Base-by-base conservation (phyloP, 2,797 vertebrate species). In the Basileuterus tristriatus region DNA sequence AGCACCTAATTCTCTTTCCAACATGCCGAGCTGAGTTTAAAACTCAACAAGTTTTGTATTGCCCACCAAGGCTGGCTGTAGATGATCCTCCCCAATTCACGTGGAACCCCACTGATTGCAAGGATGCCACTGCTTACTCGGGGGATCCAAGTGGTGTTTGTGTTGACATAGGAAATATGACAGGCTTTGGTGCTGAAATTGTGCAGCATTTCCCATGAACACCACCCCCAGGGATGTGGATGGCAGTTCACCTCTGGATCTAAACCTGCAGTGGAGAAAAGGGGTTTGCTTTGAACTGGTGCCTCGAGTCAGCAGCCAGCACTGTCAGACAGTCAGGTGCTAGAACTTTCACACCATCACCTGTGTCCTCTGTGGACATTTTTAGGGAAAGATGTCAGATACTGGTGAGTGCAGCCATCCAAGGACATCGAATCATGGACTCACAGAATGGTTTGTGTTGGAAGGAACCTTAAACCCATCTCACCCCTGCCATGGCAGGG, bases 1-100 rank as follows among this genome's bases (percentile, higher is more conserved):
- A 76, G 44, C 52, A 90, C 72, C 41, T 86, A 94, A 94, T 94
- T 95, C 50, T 84, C 74, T 53, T 86, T 76, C 70, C 72, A 65
- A 46, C 10, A 5, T 13, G 69, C 63, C 92, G 86, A 78, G 65
- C 36, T 19, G 36, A 92, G 46, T 75, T 49, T 49, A 67, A 81
- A 89, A 92, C 44, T 44, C 65, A 81, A 7, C 11, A 53, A 32
- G 53, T 56, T 81, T 58, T 59, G 19, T n/a, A 7, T 55, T 78
- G 27, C 44, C 58, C 62, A 32, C 4, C 37, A 67, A 49, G 7
- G 11, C 32, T 59, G 50, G 26, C 19, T 72, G 50, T 11, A 29
- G 76, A 46, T 72, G 72, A 37, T 76, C 37, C 32, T 71, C 32
- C 53, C 15, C 18, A 47, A 20, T 1, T 1, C 26, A 34, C 0